Base-by-base conservation (phyloP, 2,888 invertebrate genomes). In the Aproaerema taeniolella region DNA sequence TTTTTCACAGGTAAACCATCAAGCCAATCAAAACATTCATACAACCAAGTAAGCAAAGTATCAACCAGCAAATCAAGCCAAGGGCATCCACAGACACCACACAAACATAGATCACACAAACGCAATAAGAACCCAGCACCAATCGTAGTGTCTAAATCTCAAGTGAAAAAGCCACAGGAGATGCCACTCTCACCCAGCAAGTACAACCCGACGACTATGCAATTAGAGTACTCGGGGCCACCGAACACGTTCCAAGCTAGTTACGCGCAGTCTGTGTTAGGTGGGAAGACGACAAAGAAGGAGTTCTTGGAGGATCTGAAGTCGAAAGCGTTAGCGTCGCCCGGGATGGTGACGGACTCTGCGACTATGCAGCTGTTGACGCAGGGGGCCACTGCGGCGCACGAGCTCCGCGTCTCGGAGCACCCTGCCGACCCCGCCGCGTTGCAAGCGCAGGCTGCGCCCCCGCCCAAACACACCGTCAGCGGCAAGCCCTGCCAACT, bases 21-120 rank as follows among this genome's bases (percentile, higher is more conserved):
- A 41, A 71, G 81, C 39, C 87, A 86, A 58, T 82, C 83, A 12
- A 87, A 86, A 58, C 87, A 87, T 56, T 85, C 86, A 38, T 87
- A 87, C 53, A 86, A 85, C 50, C 87, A 87, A 83, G 83, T 86
- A 48, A 87, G 87, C 71, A 86, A 86, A 77, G 81, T 85, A 37
- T 82, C 87, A 38, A 82, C 83, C 37, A 85, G 80, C 69, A 87
- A 86, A 78, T 73, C 87, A 46, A 80, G 62, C 56, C 80, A 80
- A 46, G 41, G 64, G 26, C 72, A 74, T 43, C 63, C 72, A 20
- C 69, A 79, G 38, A 49, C 66, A 11, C 53, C 67, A 33, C 73
- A 74, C 43, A 76, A 78, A 52, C 74, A 67, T 33, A 61, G 77
- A 49, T 50, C 74, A 46, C 73, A 67, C 34, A 80, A 73, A 50